These are phyloP conservation scores for Adelognathus sp. DNA, from an alignment of 2,888 invertebrate genomes.

Conservation along the genomic window DNA sequence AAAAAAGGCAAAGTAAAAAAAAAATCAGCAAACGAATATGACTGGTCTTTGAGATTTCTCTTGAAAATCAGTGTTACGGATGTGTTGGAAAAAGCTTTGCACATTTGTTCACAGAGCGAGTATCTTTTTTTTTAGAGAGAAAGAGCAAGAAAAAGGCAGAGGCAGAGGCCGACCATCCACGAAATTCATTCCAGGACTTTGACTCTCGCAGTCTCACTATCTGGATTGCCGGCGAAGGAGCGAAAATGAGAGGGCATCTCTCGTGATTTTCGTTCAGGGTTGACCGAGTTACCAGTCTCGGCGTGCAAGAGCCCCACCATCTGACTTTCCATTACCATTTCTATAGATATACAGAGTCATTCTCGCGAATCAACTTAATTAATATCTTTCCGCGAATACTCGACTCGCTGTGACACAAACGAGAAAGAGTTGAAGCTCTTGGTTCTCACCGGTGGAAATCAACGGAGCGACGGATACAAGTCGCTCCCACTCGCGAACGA, in stretches of 20 bases:
- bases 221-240: not conserved
- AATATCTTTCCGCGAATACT: conserved; percentile 46
- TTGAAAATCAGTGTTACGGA: conserved; percentile 4
- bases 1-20: no score
- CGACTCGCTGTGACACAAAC: conserved; percentile 29
- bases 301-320: conserved; percentile 8
- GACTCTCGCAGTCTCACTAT: no score
- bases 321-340: conserved; percentile 1
- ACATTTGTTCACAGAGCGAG: not conserved
- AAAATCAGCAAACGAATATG: not conserved
- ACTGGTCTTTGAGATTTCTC: conserved; percentile 36
- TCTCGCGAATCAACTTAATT: conserved; percentile 45
- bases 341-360: not conserved
- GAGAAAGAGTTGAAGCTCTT: conserved; percentile 4
- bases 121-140: conserved; percentile 13
- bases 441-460: conserved; percentile 43
- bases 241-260: conserved; percentile 44
- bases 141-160: conserved; percentile 59
- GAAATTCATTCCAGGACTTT: conserved; percentile 67
- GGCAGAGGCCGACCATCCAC: conserved; percentile 53
- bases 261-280: conserved; percentile 25
- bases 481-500: no score
- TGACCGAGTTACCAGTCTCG: conserved; percentile 28
- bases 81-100: conserved; percentile 1
- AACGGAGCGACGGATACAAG: not conserved